phyloP scores from a whole-genome alignment of 2,797 vertebrate species.

The Manis pentadactyla region DNA sequence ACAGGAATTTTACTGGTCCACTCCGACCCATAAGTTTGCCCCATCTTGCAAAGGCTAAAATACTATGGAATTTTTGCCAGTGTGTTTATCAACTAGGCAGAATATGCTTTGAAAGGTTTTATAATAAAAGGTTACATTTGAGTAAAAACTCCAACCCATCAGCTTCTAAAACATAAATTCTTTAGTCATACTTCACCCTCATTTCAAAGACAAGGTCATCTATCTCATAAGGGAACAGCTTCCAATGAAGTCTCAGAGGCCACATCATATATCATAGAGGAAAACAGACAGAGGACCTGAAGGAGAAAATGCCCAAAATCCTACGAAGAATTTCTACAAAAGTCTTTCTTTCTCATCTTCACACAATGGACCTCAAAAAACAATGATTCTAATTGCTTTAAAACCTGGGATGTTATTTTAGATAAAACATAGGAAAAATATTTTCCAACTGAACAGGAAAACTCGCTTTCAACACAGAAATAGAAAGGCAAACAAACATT shows the following conservation, averaged over 20 bases:
- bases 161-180: neutral
- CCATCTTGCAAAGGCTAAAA: neutral
- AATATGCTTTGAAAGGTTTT: neutral
- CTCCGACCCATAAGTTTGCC: neutral
- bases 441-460: neutral
- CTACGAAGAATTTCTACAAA: neutral
- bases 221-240: slow-evolving; percentile 13
- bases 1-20: neutral
- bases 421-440: neutral
- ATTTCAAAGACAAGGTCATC: slow-evolving; percentile 32
- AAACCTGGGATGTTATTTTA: neutral
- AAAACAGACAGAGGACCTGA: neutral
- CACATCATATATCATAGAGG: neutral
- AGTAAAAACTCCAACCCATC: neutral
- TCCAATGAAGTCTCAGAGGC: neutral
- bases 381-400: neutral
- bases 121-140: slow-evolving; percentile 5
- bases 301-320: neutral
- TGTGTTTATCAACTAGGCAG: neutral
- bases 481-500: slow-evolving; percentile 34
- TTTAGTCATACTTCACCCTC: slow-evolving; percentile 20
- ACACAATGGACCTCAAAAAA: neutral
- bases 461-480: slow-evolving; percentile 1
- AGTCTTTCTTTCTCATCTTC: neutral
- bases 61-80: neutral